Evolutionary conservation across 1,140 invertebrate genomes (phyloP).

Genomic region (Zeugodacus cucurbitae): DNA sequence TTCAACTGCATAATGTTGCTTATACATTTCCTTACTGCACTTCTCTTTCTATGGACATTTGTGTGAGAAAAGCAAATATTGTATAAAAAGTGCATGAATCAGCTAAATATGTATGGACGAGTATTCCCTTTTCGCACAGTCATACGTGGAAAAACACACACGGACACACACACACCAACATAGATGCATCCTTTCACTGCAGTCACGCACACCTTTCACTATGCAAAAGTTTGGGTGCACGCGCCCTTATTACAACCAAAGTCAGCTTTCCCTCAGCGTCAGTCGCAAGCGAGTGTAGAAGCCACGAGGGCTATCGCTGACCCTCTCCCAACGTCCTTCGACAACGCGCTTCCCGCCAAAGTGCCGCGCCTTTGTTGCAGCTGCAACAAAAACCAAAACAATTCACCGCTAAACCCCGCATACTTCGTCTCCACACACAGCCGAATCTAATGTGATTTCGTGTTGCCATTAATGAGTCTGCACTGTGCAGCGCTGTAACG

Average conservation of each 20-base stretch:
- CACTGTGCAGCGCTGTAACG: not conserved
- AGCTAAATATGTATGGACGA: not conserved
- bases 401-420: not conserved
- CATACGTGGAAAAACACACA: not conserved
- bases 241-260: not conserved
- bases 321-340: constrained; percentile 11
- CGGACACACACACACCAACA: constrained; percentile 43
- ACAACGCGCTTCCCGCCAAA: not conserved
- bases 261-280: not conserved
- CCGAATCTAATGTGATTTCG: not conserved
- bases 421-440: not conserved
- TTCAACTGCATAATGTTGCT: not conserved
- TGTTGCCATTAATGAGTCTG: not conserved
- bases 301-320: not conserved
- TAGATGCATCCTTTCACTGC: constrained; percentile 5
- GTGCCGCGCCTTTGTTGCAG: not conserved
- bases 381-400: constrained; percentile 9
- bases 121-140: not conserved
- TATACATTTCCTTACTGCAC: not conserved
- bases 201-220: constrained; percentile 22
- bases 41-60: not conserved
- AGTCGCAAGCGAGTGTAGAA: not conserved
- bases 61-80: not conserved
- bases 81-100: not conserved
- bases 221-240: not conserved